Conservation (phyloP, 2,888 invertebrate species). For the Tinea pellionella region DNA sequence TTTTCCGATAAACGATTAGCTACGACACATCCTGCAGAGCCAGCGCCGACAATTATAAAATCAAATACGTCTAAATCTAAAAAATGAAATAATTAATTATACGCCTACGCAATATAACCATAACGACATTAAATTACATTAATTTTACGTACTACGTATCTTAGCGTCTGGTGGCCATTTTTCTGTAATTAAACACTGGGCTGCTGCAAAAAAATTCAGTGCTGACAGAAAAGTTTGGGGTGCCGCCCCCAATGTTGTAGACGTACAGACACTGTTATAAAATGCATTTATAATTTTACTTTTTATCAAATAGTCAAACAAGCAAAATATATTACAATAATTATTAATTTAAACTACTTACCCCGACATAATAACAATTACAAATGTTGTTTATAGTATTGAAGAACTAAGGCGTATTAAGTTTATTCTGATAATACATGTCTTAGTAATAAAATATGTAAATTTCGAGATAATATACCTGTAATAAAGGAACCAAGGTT, state of each 20-base stretch:
- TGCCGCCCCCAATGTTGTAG: neutral
- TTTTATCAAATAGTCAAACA: too few relatives aligned
- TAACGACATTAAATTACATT: neutral
- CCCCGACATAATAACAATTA: neutral
- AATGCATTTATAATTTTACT: too few relatives aligned
- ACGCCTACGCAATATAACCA: neutral
- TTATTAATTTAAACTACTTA: neutral
- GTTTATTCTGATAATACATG: neutral
- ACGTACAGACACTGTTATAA: neutral
- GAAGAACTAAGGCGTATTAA: too few relatives aligned
- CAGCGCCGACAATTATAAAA: slow-evolving; percentile 5
- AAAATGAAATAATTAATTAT: neutral
- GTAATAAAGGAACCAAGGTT: neutral
- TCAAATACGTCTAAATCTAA: neutral
- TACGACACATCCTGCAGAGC: slow-evolving; percentile 7
- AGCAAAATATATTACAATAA: neutral
- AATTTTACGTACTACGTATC: neutral
- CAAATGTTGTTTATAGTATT: too few relatives aligned
- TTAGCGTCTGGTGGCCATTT: slow-evolving; percentile 17
- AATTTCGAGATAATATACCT: neutral
- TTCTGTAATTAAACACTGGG: slow-evolving; percentile 24
- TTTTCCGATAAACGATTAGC: slow-evolving; percentile 4
- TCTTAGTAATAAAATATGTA: neutral
- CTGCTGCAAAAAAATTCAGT: slow-evolving; percentile 25
- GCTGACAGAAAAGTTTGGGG: slow-evolving; percentile 22